phyloP scores from a whole-genome alignment of 2,888 invertebrate genomes.

The Mythimna lalbum region DNA sequence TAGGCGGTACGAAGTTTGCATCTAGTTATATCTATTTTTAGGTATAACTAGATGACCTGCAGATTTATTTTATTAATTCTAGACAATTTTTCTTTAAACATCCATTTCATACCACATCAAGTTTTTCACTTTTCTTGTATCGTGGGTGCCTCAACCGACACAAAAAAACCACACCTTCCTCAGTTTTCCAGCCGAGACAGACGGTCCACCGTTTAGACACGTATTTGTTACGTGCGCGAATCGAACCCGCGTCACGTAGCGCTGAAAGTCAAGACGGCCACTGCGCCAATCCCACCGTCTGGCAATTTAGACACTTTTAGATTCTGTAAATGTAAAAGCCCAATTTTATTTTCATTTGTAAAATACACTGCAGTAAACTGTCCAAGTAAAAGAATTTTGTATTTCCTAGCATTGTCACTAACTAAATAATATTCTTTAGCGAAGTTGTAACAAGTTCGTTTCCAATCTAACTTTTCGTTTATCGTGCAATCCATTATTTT shows the following conservation, averaged over 20 bases:
- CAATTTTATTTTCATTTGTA: constrained; percentile 36
- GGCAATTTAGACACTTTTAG: constrained; percentile 36
- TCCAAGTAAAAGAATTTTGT: constrained; percentile 41
- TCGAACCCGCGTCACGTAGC: constrained; percentile 35
- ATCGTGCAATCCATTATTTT: constrained; percentile 76
- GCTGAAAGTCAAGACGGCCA: constrained; percentile 32
- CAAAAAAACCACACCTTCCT: constrained; percentile 1
- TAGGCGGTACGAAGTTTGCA: too few species aligned
- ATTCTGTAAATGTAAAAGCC: constrained; percentile 37
- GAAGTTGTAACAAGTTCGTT: constrained; percentile 71
- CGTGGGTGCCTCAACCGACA: not conserved
- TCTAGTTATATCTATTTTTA: too few species aligned
- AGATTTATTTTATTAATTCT: not conserved
- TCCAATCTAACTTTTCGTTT: constrained; percentile 79
- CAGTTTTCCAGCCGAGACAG: constrained; percentile 21
- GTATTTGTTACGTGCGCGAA: constrained; percentile 42
- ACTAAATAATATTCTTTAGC: constrained; percentile 66
- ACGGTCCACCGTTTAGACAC: constrained; percentile 35
- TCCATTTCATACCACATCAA: not conserved
- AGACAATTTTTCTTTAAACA: not conserved
- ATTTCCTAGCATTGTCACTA: constrained; percentile 60
- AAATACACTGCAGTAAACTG: constrained; percentile 11
- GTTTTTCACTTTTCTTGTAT: not conserved
- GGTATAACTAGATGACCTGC: too few species aligned
- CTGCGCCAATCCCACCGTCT: constrained; percentile 29